Base-by-base conservation (phyloP, 1,140 invertebrate species). In the Achroia grisella region DNA sequence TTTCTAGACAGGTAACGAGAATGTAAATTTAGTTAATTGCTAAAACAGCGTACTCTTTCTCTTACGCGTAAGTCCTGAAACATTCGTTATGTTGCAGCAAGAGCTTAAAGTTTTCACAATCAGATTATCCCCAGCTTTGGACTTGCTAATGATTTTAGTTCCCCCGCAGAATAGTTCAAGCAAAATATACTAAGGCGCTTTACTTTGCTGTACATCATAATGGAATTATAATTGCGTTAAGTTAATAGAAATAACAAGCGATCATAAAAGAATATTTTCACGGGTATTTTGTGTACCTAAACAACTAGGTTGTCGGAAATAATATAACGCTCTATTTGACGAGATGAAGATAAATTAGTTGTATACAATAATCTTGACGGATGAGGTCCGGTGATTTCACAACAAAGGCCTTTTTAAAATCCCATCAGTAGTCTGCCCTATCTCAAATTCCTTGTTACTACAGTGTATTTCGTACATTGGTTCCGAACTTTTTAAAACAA, bases 401-500 rank as follows among this genome's bases (percentile, higher is more conserved):
- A 32, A 50, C 47, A 51, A 61, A 58, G 50, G 41, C 48, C 47
- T 62, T 58, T 60, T 56, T 50, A 58, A 37, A 55, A 56, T 52
- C 52, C 46, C 46, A 44, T 41, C 29, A 27, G 12, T 44, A 44
- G 46, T 17, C 35, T 9, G 30, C 27, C n/a, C 39, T 31, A n/a
- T 31, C 36, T 14, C 40, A 54, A 56, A 64, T 64, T 56, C 43
- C 34, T 12, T 14, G 42, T 15, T 12, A 40, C n/a, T n/a, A 23
- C 17, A 23, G 47, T 44, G 52, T 55, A 52, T 56, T 37, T 36
- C 17, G 15, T 52, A 58, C 54, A 60, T 65, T 58, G 62, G 49
- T 36, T 52, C 47, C 48, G 45, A 51, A 62, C 58, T 55, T 62
- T 65, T 52, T 56, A 52, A 53, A 65, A 62, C 62, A 65, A 65